These are phyloP conservation scores for Anthophora plumipes DNA, from an alignment of 2,888 invertebrate genomes.

Conservation along the genomic window DNA sequence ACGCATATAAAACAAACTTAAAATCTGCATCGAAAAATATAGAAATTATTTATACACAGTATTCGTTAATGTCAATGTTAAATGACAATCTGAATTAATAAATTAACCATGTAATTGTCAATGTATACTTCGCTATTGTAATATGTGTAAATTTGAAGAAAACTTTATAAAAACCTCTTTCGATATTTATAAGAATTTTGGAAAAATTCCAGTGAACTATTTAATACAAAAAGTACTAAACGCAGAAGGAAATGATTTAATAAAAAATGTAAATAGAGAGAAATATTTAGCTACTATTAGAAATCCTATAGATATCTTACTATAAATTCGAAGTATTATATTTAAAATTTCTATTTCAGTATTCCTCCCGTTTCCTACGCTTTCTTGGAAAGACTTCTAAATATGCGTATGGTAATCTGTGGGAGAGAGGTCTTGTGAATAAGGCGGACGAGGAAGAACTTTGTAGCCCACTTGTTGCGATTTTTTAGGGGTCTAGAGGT, in stretches of 20 bases:
- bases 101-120: too few relatives aligned
- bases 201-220: background rate
- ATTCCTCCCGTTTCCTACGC: conserved; percentile 25
- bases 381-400: conserved; percentile 27
- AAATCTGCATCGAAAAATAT: too few relatives aligned
- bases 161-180: too few relatives aligned
- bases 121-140: too few relatives aligned
- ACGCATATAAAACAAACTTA: too few relatives aligned
- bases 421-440: conserved; percentile 10
- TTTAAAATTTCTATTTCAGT: background rate
- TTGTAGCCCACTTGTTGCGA: conserved; percentile 36
- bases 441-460: conserved; percentile 19
- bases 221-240: background rate
- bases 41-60: too few relatives aligned
- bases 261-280: background rate
- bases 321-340: background rate
- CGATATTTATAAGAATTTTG: too few relatives aligned
- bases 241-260: background rate
- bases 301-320: background rate
- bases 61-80: too few relatives aligned
- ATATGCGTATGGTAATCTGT: conserved; percentile 16
- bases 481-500: conserved; percentile 24
- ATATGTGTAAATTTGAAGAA: too few relatives aligned
- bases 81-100: too few relatives aligned
- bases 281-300: background rate